phyloP scores from a whole-genome alignment of 1,140 invertebrate genomes.

The Drosophila triauraria region DNA sequence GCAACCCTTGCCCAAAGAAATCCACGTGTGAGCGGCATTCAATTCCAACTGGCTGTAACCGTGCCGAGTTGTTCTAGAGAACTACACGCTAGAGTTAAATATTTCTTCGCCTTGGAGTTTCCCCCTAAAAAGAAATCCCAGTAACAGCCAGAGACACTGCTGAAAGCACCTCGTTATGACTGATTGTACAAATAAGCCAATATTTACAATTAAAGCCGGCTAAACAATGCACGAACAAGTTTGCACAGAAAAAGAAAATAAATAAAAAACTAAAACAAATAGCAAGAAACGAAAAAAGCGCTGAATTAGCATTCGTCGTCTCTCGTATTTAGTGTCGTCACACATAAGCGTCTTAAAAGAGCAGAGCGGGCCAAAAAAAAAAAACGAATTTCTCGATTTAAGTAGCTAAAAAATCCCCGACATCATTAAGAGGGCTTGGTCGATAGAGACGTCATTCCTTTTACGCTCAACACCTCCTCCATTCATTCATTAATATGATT shows the following conservation, averaged over 20 bases:
- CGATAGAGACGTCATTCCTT: slow-evolving; percentile 48
- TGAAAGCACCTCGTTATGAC: slow-evolving; percentile 29
- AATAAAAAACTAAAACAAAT: slow-evolving; percentile 35
- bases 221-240: slow-evolving; percentile 37
- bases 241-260: slow-evolving; percentile 37
- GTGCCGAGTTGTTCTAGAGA: slow-evolving; percentile 21
- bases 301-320: slow-evolving; percentile 15
- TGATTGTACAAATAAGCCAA: slow-evolving; percentile 39
- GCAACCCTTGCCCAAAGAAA: slow-evolving; percentile 18
- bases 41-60: slow-evolving; percentile 23
- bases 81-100: slow-evolving; percentile 16
- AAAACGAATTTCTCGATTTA: slow-evolving; percentile 42
- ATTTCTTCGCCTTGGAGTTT: slow-evolving; percentile 16
- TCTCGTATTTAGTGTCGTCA: slow-evolving; percentile 43
- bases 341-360: slow-evolving; percentile 44
- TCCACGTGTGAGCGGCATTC: slow-evolving; percentile 21
- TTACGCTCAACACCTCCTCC: slow-evolving; percentile 32
- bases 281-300: slow-evolving; percentile 27
- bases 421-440: slow-evolving; percentile 43
- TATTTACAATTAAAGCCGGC: slow-evolving; percentile 48
- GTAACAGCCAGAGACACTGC: neutral
- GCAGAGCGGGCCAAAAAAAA: neutral
- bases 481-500: slow-evolving; percentile 44
- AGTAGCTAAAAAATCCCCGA: slow-evolving; percentile 53
- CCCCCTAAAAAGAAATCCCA: slow-evolving; percentile 38